Percentiles rank a stretch among this genome's conserved stretches.
Evolutionary conservation across 2,797 vertebrate species (phyloP).

Genomic region (Delichon dasypus): DNA sequence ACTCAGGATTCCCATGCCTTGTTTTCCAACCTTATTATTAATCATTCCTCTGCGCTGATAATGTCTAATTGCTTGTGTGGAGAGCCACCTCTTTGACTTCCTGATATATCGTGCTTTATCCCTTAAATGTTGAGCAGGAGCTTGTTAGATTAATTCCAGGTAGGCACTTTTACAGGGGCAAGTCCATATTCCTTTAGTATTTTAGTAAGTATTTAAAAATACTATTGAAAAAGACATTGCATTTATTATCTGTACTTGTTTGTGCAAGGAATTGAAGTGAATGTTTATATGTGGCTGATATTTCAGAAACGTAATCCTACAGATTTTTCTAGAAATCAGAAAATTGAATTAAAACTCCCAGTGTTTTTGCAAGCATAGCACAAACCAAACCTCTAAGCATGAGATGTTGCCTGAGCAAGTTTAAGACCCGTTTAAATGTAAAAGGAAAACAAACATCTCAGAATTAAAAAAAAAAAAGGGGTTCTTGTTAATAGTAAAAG

Average conservation of each 20-base stretch:
- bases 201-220: background rate
- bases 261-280: background rate
- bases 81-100: background rate
- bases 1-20: background rate
- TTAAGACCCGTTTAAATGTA: background rate
- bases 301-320: background rate
- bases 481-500: background rate
- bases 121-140: background rate
- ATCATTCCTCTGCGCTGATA: background rate
- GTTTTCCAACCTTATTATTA: background rate
- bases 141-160: background rate
- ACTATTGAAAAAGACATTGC: background rate
- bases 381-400: background rate
- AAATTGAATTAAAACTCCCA: background rate
- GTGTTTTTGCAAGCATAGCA: background rate
- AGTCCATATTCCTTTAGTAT: background rate
- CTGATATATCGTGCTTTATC: background rate
- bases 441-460: background rate
- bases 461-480: background rate
- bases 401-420: background rate
- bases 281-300: background rate
- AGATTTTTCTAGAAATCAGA: background rate
- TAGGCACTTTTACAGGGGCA: background rate
- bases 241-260: background rate
- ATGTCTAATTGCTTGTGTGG: background rate